phyloP scores from a whole-genome alignment of 1,140 invertebrate genomes.

The Wiebesia pumilae region DNA sequence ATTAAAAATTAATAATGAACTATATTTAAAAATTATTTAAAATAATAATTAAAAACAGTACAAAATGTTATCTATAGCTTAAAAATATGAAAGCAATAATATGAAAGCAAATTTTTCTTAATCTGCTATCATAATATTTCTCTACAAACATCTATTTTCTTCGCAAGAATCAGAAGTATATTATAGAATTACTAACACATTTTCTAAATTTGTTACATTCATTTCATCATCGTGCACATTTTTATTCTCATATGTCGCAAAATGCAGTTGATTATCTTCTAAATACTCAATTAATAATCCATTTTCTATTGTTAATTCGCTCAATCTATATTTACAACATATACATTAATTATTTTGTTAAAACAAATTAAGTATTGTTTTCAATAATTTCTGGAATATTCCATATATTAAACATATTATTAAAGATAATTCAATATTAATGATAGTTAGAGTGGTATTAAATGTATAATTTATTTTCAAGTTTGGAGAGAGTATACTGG shows the following conservation, averaged over 20 bases:
- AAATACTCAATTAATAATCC: constrained; percentile 10
- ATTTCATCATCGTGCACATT: constrained; percentile 15
- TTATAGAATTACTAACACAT: not conserved
- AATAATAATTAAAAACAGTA: not conserved
- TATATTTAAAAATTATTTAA: not conserved
- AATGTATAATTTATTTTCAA: not conserved
- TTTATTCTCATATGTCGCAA: not conserved
- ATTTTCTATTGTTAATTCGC: not conserved
- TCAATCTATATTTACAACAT: constrained; percentile 45
- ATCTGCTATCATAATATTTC: not conserved
- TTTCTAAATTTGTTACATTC: not conserved
- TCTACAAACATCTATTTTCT: constrained; percentile 15
- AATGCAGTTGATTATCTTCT: not conserved
- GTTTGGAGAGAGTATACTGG: not conserved
- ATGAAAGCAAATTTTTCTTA: not conserved
- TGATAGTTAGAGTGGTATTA: not conserved
- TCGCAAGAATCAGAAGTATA: not conserved
- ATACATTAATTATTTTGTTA: constrained; percentile 33
- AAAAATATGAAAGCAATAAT: not conserved
- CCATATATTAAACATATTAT: not conserved
- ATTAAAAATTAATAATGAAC: not conserved
- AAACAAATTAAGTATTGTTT: constrained; percentile 8
- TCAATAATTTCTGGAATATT: not conserved
- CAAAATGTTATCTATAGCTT: not conserved
- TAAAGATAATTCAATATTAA: not conserved